Base-by-base conservation (phyloP, 2,888 invertebrate species). In the Diarsia rubi region DNA sequence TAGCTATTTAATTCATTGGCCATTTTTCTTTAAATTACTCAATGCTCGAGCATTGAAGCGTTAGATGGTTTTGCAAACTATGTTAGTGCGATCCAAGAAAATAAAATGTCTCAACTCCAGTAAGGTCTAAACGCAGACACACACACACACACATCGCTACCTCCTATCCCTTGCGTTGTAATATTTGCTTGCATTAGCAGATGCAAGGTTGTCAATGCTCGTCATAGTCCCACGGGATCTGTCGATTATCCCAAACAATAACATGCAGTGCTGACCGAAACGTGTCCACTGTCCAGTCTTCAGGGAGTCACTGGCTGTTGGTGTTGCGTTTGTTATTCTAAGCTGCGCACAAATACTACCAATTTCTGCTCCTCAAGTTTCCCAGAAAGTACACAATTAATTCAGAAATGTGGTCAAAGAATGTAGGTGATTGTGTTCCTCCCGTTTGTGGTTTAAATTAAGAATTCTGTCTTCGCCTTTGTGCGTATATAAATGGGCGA, bases 151-250 rank as follows among this genome's bases (percentile, higher is more conserved):
- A 37, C 42, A 27, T 59, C 84, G 82, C 88, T 75, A 14, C 60
- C 71, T 76, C 77, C 54, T 49, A 24, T 78, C 12, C 8, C 78
- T 80, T 80, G 59, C 5, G 31, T 24, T 45, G 27, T 75, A 79
- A 88, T 90, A 90, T 91, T 91, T 90, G 90, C 92, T 92, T 93
- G 93, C 93, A 90, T 88, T 89, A 91, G 92, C 95, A 95, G 95
- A 95, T 95, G 95, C 94, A 94, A 94, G 89, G 81, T 86, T 86
- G 88, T 90, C 89, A 89, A 72, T 84, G 85, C 84, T 86, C 83
- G 82, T 89, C 87, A 85, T 78, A 81, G 86, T 93, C 92, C 91
- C 92, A 82, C 74, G 92, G 91, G 93, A 92, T 88, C 88, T 86
- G 88, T 79, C 82, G 89, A 88, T 92, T 91, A 93, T 91, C 92